phyloP scores from a whole-genome alignment of 2,113 vertebrate genomes.

The Felis chaus region DNA sequence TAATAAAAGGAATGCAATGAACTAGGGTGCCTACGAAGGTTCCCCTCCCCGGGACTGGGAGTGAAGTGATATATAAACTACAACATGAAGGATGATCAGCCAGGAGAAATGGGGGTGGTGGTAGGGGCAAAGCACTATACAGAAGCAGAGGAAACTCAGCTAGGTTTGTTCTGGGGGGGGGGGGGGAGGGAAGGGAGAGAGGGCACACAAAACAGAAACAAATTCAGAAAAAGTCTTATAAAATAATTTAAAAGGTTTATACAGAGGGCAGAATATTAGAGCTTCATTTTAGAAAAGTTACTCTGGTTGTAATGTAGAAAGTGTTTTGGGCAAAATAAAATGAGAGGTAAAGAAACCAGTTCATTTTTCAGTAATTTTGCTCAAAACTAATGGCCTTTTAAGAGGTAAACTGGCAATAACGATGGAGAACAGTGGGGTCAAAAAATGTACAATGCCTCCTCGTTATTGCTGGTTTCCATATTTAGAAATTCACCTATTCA shows the following conservation, averaged over 20 bases:
- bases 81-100: neutral
- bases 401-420: neutral
- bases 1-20: neutral
- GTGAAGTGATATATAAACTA: neutral
- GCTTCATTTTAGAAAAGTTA: conserved; percentile 22
- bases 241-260: neutral
- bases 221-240: neutral
- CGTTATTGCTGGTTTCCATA: neutral
- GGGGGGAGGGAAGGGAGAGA: neutral
- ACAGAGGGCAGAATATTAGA: neutral
- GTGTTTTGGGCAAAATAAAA: neutral
- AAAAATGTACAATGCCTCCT: neutral
- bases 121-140: fast-evolving
- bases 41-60: neutral
- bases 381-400: neutral
- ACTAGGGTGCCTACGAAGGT: neutral
- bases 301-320: neutral
- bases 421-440: neutral
- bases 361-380: neutral
- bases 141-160: neutral
- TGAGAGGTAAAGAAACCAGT: neutral
- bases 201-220: neutral
- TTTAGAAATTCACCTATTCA: neutral
- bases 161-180: neutral
- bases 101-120: too few relatives aligned